phyloP scores from a whole-genome alignment of 2,888 invertebrate species.

The Diarsia mendica region DNA sequence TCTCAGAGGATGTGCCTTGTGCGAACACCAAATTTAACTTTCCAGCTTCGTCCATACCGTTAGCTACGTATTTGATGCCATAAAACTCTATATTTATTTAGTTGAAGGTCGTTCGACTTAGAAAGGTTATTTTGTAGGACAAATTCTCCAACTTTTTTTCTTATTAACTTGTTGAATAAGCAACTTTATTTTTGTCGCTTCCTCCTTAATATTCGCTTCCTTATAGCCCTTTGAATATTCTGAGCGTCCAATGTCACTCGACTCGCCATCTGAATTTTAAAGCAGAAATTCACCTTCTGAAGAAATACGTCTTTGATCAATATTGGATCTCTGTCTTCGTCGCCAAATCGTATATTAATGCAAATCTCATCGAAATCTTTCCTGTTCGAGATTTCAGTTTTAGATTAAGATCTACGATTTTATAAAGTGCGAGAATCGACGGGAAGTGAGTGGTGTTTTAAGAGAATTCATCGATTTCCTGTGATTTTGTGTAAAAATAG shows the following conservation, averaged over 20 bases:
- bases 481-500: conserved; percentile 35
- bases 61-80: conserved; percentile 48
- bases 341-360: conserved; percentile 60
- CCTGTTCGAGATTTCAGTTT: conserved; percentile 46
- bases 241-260: conserved; percentile 46
- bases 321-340: conserved; percentile 58
- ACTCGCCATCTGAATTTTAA: conserved; percentile 57
- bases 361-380: conserved; percentile 57
- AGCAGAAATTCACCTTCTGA: conserved; percentile 52
- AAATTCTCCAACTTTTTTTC: conserved; percentile 23
- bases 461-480: conserved; percentile 46
- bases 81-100: conserved; percentile 55
- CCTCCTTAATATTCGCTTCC: conserved; percentile 43
- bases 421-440: conserved; percentile 33
- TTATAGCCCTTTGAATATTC: conserved; percentile 48
- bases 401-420: conserved; percentile 41
- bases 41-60: conserved; percentile 51
- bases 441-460: conserved; percentile 39
- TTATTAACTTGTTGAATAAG: conserved; percentile 10
- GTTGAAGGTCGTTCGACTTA: conserved; percentile 58
- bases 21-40: conserved; percentile 72
- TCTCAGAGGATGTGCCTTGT: conserved; percentile 68
- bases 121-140: conserved; percentile 45
- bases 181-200: conserved; percentile 37
- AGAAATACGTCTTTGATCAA: conserved; percentile 62